A percentile compares a stretch with the other conserved stretches of the same genome.
These are phyloP conservation scores for Pherbina coryleti DNA, from an alignment of 2,888 invertebrate species.

Conservation along the genomic window DNA sequence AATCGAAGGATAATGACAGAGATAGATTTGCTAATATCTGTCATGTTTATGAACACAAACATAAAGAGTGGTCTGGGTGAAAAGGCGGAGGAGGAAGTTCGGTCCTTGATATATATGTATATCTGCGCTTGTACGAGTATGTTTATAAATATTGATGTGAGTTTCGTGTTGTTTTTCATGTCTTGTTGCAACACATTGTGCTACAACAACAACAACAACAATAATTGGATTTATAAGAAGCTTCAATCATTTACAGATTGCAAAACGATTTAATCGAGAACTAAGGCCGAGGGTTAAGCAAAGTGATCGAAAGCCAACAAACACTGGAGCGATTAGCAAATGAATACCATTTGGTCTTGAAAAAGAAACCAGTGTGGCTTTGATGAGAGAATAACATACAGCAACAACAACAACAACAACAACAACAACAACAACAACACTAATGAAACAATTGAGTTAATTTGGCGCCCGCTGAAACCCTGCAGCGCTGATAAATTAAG, in stretches of 20 bases:
- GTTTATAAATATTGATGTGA: constrained; percentile 15
- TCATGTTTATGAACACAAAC: constrained; percentile 63
- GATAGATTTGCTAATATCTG: constrained; percentile 70
- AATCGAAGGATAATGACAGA: constrained; percentile 70
- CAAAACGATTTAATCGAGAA: constrained; percentile 60
- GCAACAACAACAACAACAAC: constrained; percentile 49
- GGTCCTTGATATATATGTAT: background rate
- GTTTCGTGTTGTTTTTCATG: constrained; percentile 33
- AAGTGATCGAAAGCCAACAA: constrained; percentile 30
- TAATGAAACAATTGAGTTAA: constrained; percentile 63
- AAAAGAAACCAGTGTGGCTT: background rate
- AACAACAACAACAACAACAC: constrained; percentile 41
- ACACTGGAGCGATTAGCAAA: constrained; percentile 30
- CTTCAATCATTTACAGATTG: constrained; percentile 66
- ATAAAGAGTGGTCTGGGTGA: background rate
- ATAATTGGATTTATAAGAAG: constrained; percentile 66
- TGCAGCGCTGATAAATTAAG: constrained; percentile 70
- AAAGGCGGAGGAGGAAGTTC: background rate
- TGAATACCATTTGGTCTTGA: background rate
- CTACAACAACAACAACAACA: constrained; percentile 42
- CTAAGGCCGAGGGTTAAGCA: background rate
- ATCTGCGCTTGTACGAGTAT: too few species aligned
- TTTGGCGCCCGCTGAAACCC: constrained; percentile 65
- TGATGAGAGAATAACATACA: constrained; percentile 45
- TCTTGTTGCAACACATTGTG: constrained; percentile 38